phyloP scores from a whole-genome alignment of 2,888 invertebrate species.

The Drosophila kokeensis region DNA sequence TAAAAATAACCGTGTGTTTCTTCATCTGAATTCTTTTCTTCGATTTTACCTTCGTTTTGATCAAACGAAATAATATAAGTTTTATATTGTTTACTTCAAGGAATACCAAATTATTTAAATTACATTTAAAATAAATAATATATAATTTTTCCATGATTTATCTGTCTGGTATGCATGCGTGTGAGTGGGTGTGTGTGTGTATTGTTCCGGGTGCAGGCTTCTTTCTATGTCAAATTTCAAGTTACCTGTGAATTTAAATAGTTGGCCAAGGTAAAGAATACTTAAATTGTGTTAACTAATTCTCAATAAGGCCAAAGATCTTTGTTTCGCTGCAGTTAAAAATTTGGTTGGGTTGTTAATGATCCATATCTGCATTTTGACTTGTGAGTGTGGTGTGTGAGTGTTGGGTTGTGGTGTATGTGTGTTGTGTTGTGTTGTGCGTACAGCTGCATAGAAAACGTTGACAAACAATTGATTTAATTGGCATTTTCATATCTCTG shows the following conservation, averaged over 20 bases:
- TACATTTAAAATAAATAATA: slow-evolving; percentile 73
- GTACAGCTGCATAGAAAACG: slow-evolving; percentile 45
- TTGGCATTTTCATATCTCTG: slow-evolving; percentile 37
- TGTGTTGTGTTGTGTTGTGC: slow-evolving; percentile 13
- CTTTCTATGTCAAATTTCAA: slow-evolving; percentile 31
- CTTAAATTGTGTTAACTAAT: slow-evolving; percentile 39
- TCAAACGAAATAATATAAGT: slow-evolving; percentile 46
- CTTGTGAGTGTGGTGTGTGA: slow-evolving; percentile 3
- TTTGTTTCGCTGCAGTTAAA: slow-evolving; percentile 9
- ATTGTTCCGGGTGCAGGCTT: slow-evolving; percentile 4
- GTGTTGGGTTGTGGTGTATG: background rate
- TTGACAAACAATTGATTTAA: slow-evolving; percentile 50
- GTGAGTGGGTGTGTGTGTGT: background rate
- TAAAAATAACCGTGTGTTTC: slow-evolving; percentile 57
- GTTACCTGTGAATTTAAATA: slow-evolving; percentile 54
- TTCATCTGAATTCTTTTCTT: slow-evolving; percentile 24
- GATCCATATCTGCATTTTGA: slow-evolving; percentile 8
- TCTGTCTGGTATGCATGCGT: slow-evolving; percentile 17
- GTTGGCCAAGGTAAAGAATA: slow-evolving; percentile 43
- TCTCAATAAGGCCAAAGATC: slow-evolving; percentile 43
- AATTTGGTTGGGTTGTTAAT: slow-evolving; percentile 10
- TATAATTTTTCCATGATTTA: slow-evolving; percentile 47
- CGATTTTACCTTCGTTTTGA: slow-evolving; percentile 27
- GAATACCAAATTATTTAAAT: slow-evolving; percentile 67
- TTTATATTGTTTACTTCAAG: slow-evolving; percentile 61